Base-by-base conservation (phyloP, 2,797 vertebrate genomes). In the Avahi laniger region DNA sequence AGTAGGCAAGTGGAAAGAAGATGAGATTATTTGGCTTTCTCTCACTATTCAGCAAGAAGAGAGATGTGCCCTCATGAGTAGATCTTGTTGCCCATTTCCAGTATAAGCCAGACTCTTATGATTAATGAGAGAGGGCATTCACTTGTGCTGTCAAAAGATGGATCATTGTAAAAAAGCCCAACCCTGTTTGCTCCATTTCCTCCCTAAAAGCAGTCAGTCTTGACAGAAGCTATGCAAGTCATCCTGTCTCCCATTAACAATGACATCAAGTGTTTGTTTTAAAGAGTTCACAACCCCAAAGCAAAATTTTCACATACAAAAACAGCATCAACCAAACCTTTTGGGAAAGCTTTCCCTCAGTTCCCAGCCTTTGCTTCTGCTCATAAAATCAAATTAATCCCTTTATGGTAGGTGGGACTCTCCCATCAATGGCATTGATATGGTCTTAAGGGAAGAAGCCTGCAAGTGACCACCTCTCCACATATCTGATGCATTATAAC, bases 261-360 rank as follows among this genome's bases (percentile, higher is more conserved):
- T 98, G 98, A 98, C 96, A 97, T 98, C 98, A 98, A 92, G 94
- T 98, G 97, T 98, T 98, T 98, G 98, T 97, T 98, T 98, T 98
- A 98, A 98, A 95, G 95, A 98, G 98, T 98, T 98, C 98, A 97
- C 91, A 98, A 98, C 98, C 98, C 98, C 26, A 38, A 95, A 90
- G 63, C 86, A 98, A 97, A 95, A 41, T 85, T 98, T 96, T 95
- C 73, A 84, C 81, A 63, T 95, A 61, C 70, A 95, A 87, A 94
- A 96, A 93, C 93, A 91, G 82, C 30, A 70, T 79, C 57, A 93
- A 67, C 69, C 33, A 91, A 91, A 85, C 54, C 65, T 91, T 96
- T 95, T 78, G 65, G n/a, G 57, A 95, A 95, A 93, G 46, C 35
- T 65, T 63, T 73, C 84, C 8, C 75, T 83, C 52, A 95, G 78